These are phyloP conservation scores for Catocala sponsa DNA, from an alignment of 2,888 invertebrate genomes.

Conservation along the genomic window DNA sequence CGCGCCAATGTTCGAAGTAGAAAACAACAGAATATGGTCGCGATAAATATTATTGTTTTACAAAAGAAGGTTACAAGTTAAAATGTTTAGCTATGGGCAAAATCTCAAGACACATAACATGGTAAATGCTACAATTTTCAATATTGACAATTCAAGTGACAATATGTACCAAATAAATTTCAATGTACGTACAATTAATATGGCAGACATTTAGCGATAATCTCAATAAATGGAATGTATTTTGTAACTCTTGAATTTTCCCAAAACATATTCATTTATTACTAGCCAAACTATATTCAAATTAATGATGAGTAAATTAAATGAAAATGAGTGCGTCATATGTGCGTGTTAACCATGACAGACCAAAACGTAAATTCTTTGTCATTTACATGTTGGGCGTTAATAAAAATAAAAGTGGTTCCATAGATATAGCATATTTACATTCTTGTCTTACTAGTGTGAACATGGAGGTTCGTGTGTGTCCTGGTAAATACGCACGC, in stretches of 20 bases:
- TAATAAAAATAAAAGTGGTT: too few relatives aligned
- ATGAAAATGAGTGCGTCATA: too few relatives aligned
- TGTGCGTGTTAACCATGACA: too few relatives aligned
- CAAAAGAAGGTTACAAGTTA: slow-evolving; percentile 4
- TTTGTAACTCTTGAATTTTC: slow-evolving; percentile 15
- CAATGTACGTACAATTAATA: neutral
- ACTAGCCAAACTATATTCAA: slow-evolving; percentile 35
- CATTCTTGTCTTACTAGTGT: neutral
- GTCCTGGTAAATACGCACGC: slow-evolving; percentile 17
- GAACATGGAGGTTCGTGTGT: too few relatives aligned
- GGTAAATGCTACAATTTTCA: slow-evolving; percentile 29
- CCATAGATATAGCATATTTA: neutral
- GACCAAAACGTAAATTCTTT: too few relatives aligned
- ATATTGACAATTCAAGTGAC: neutral
- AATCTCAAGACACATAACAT: slow-evolving; percentile 12
- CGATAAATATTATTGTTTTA: slow-evolving; percentile 1
- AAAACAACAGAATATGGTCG: slow-evolving; percentile 13
- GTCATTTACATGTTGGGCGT: too few relatives aligned
- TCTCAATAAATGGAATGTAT: slow-evolving; percentile 47
- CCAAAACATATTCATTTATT: slow-evolving; percentile 19
- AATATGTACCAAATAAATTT: neutral
- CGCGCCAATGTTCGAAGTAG: slow-evolving; percentile 23
- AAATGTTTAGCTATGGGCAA: slow-evolving; percentile 22
- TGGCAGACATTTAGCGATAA: slow-evolving; percentile 18
- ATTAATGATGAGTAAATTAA: slow-evolving; percentile 1